phyloP scores from a whole-genome alignment of 2,113 vertebrate species.

The Lamprologus ornatipinnis region DNA sequence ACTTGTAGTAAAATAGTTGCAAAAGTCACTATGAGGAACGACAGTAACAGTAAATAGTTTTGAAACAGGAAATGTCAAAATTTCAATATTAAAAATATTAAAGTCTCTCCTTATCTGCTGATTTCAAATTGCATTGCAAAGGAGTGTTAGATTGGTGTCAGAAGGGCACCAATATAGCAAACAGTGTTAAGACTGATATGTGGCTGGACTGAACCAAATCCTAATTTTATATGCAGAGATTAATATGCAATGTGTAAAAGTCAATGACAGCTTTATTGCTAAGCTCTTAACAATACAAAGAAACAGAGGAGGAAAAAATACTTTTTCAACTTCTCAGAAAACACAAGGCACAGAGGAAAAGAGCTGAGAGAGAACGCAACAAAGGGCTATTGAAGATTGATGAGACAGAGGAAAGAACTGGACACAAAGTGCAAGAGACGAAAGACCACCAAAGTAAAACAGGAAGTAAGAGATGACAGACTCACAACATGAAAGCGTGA shows the following conservation, averaged over 20 bases:
- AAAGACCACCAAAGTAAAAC: background rate
- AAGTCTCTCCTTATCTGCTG: background rate
- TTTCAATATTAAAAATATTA: fast-evolving
- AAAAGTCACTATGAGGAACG: fast-evolving
- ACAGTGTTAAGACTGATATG: background rate
- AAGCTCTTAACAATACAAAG: background rate
- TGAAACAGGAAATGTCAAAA: fast-evolving
- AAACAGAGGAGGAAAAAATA: background rate
- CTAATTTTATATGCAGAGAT: background rate
- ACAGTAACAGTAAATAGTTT: background rate
- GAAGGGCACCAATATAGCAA: background rate
- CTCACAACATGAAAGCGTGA: fast-evolving
- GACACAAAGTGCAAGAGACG: fast-evolving
- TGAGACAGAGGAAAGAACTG: background rate
- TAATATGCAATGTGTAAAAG: background rate
- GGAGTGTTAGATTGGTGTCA: background rate
- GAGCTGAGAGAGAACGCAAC: background rate
- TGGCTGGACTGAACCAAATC: background rate
- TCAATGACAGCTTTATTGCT: background rate
- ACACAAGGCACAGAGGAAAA: background rate
- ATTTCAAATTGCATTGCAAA: background rate
- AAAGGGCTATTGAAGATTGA: fast-evolving
- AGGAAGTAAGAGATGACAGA: background rate
- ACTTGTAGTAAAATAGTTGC: background rate
- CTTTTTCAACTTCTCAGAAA: background rate